Percentiles rank a stretch among this genome's conserved stretches.
These are phyloP conservation scores for Tetraodon nigroviridis DNA, from an alignment of 2,113 vertebrate genomes.

Conservation along the genomic window DNA sequence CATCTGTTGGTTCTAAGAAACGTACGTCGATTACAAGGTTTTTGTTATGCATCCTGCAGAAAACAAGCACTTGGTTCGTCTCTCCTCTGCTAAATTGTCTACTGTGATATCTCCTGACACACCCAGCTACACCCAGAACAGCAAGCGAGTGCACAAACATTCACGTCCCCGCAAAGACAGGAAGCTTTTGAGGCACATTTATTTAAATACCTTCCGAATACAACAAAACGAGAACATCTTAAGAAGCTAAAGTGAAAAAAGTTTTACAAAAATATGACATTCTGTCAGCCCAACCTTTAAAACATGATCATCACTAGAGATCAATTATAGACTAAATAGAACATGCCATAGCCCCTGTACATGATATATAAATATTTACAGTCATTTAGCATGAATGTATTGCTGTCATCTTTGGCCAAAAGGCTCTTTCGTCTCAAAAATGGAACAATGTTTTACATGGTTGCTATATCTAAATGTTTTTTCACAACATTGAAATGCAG, in stretches of 20 bases:
- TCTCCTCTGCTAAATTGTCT: constrained; percentile 31
- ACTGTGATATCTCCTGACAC: no score
- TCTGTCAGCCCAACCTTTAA: constrained; percentile 36
- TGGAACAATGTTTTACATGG: no score
- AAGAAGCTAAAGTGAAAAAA: constrained; percentile 40
- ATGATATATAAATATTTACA: constrained; percentile 75
- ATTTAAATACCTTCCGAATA: constrained; percentile 67
- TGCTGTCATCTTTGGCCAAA: no score
- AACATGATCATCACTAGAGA: constrained; percentile 38
- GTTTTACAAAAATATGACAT: constrained; percentile 70
- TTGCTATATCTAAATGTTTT: no score
- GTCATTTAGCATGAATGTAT: constrained; percentile 69
- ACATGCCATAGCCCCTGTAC: constrained; percentile 69
- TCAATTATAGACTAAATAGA: constrained; percentile 28
- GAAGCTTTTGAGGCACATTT: constrained; percentile 27
- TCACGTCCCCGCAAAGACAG: neutral
- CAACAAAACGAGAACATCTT: constrained; percentile 23
- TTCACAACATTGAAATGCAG: neutral
- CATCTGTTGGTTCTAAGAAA: constrained; percentile 14
- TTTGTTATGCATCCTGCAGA: neutral
- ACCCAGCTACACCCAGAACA: no score
- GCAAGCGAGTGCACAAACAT: constrained; percentile 5
- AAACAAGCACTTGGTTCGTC: constrained; percentile 14
- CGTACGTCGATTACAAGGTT: neutral
- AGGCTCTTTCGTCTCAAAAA: no score